Evolutionary conservation across 2,888 invertebrate genomes (phyloP), one percentile per base, ranked within the genome.

Genomic region (Trachelus stipa): DNA sequence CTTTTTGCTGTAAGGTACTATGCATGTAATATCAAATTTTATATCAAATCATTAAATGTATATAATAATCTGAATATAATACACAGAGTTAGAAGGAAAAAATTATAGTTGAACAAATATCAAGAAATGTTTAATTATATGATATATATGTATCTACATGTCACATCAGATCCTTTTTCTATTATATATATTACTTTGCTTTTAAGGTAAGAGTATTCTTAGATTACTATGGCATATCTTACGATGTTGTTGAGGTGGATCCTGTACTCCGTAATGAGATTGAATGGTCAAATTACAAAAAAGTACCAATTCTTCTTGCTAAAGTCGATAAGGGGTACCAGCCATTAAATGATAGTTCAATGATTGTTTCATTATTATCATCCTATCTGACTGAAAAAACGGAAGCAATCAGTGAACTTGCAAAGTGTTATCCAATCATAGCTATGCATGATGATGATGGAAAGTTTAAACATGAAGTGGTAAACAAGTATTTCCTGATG

Each of bases 211-310:
- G 98, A 79, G 96, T 97, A 0, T 97, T 96, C 90, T 93, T 99
- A 15, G 99, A 99, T 91, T 98, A 96, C 86, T 95, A 96, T 90
- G 98, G 99, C 1, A 94, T 99, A 78, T 97, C 97, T 0, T 99
- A 99, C 90, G 96, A 99, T 85, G 94, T 99, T 11, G 96, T 99
- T 4, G 99, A 99, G 93, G 99, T 99, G 0, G 98, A 99, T 92
- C 98, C 99, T 12, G 98, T 99, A 0, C 93, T 98, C 0, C 94
- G 98, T 33, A 96, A 96, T 85, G 96, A 98, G 85, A 95, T 98
- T 78, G 97, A 96, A 89, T 99, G 99, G 97, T 97, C 98, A 0
- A 92, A 94, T 0, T 98, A 99, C 89, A 97, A 96, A 89, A 99
- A 99, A 93, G 99, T 99, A 12, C 98, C 99, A 1, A 97, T 98